Evolutionary conservation across 1,140 invertebrate species (phyloP), one percentile per base, ranked within the genome.

Genomic region (Lanistes nyassanus): DNA sequence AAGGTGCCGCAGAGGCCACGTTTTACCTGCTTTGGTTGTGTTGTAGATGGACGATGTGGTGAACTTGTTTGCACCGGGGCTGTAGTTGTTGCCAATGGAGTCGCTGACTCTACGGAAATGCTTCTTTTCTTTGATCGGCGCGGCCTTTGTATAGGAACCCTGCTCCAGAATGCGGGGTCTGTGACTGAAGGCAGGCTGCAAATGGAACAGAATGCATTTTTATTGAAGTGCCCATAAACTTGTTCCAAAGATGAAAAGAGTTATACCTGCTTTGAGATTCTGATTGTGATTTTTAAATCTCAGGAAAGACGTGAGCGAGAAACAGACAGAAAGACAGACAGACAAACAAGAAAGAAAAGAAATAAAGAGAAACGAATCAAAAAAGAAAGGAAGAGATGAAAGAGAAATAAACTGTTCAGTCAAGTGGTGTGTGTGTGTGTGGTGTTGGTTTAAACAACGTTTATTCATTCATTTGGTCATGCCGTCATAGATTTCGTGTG

Each of bases 1-100:
- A n/a, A n/a, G n/a, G n/a, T n/a, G n/a, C n/a, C n/a, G n/a, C n/a
- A n/a, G n/a, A n/a, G n/a, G n/a, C n/a, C n/a, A n/a, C n/a, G n/a
- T n/a, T 74, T 81, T 79, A 86, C 84, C 77, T 76, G 84, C 79
- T 78, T 83, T 86, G 26, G 80, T 85, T 75, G 82, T 87, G 88
- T 78, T 88, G 87, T 81, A 93, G 74, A 86, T 90, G 36, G 79
- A 88, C 65, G 89, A 87, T 21, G 92, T 86, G 64, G 88, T 89
- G 51, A 93, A 87, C 72, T 88, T 82, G 13, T 89, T 82, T 2
- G 91, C 90, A 47, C 83, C 78, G 19, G 92, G 92, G 13, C 91
- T 92, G 82, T 91, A 93, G 80, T 88, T 89, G 79, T 89, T 91
- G 64, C 90, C 92, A 68, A 93, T 93, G 26, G 90, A 91, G 85